Evolutionary conservation across 2,797 vertebrate genomes (phyloP).

Genomic region (Siniperca undulata): DNA sequence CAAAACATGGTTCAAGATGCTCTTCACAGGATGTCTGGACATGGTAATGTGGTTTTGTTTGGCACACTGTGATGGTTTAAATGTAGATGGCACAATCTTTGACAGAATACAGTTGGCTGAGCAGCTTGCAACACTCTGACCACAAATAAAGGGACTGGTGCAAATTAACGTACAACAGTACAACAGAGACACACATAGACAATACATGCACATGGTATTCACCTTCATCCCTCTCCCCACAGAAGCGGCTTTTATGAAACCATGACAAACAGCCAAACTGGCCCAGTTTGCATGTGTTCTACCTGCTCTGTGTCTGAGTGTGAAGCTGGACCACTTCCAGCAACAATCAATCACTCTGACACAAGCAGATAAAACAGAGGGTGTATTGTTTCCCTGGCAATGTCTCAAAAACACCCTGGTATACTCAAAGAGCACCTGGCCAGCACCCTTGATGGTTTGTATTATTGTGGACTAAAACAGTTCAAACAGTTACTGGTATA

Average conservation of each 20-base stretch:
- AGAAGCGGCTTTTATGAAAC: conserved; percentile 52
- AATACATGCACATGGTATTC: conserved; percentile 31
- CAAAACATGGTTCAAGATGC: conserved; percentile 39
- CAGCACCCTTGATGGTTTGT: conserved; percentile 48
- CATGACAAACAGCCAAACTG: conserved; percentile 63
- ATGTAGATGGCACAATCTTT: conserved; percentile 61
- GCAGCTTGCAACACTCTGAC: conserved; percentile 69
- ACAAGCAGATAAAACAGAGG: conserved; percentile 67
- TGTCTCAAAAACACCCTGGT: conserved; percentile 54
- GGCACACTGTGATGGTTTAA: conserved; percentile 45
- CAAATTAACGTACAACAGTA: conserved; percentile 55
- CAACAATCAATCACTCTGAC: conserved; percentile 74
- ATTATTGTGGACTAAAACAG: conserved; percentile 46
- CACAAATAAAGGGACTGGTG: conserved; percentile 64
- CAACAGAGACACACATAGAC: conserved; percentile 40
- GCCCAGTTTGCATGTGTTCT: conserved; percentile 42
- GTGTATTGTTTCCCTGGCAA: conserved; percentile 60
- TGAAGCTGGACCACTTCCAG: conserved; percentile 67
- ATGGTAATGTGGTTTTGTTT: conserved; percentile 64
- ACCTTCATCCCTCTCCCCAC: conserved; percentile 38
- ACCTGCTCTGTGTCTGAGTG: conserved; percentile 63
- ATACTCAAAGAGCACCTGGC: conserved; percentile 60
- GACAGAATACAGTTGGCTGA: conserved; percentile 61
- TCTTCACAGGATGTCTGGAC: conserved; percentile 70
- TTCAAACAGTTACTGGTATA: conserved; percentile 47